A percentile compares a stretch with the other conserved stretches of the same genome.
Conservation (phyloP, 2,113 vertebrate genomes). For the Pagrus major region DNA sequence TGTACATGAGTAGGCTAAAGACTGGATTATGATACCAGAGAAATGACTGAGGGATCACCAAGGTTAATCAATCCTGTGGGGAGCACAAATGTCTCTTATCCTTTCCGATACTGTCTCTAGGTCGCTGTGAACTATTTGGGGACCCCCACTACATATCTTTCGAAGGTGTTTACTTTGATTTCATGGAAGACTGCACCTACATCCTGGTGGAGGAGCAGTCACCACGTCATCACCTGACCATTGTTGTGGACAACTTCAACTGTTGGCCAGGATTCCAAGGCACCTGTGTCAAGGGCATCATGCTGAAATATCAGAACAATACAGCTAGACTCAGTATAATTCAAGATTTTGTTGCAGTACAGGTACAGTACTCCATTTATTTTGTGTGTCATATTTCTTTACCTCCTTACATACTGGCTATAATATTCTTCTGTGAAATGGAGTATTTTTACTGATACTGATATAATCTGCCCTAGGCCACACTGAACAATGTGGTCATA, state of each 20-base stretch:
- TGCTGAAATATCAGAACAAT: constrained; percentile 71
- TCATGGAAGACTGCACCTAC: constrained; percentile 79
- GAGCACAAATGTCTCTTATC: too few species aligned
- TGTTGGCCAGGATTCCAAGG: constrained; percentile 5
- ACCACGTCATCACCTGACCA: constrained; percentile 66
- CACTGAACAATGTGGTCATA: constrained; percentile 69
- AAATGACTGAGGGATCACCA: too few species aligned
- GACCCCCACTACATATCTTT: constrained; percentile 86
- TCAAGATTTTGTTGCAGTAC: neutral
- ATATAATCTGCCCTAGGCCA: constrained; percentile 61
- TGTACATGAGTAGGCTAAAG: too few species aligned
- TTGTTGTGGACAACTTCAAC: constrained; percentile 80
- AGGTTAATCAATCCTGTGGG: too few species aligned
- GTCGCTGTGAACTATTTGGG: constrained; percentile 81
- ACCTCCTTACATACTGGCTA: neutral
- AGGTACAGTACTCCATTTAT: constrained; percentile 55
- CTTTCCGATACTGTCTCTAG: constrained; percentile 48
- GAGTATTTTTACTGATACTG: neutral
- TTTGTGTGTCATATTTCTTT: too few species aligned
- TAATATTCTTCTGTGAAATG: neutral
- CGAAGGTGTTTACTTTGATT: constrained; percentile 68
- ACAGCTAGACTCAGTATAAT: constrained; percentile 63
- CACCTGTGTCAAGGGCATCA: constrained; percentile 77
- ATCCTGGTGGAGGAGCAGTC: constrained; percentile 78
- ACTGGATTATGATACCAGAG: too few species aligned